Conservation (phyloP, 1,140 invertebrate genomes). For the Drosophila lacertosa region DNA sequence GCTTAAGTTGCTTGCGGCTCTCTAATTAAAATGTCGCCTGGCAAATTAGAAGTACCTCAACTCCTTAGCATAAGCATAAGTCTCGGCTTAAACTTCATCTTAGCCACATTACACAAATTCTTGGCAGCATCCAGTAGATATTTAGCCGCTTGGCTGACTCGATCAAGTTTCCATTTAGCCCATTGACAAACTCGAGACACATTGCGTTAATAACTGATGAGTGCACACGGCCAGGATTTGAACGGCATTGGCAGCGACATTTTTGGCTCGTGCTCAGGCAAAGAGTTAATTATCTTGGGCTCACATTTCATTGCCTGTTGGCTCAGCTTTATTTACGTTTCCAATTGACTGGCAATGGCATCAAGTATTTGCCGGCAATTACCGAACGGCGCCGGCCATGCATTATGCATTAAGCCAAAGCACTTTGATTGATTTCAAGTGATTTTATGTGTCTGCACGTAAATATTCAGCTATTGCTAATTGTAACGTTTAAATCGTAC, state of each 20-base stretch:
- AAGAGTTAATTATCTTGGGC: conserved; percentile 34
- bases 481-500: background rate
- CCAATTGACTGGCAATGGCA: background rate
- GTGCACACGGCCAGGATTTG: conserved; percentile 19
- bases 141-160: conserved; percentile 25
- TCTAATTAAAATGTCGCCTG: conserved; percentile 42
- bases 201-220: conserved; percentile 47
- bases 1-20: conserved; percentile 16
- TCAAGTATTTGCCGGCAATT: background rate
- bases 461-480: background rate
- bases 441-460: conserved; percentile 4
- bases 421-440: conserved; percentile 8
- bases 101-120: conserved; percentile 28
- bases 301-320: conserved; percentile 32
- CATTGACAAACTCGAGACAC: conserved; percentile 42
- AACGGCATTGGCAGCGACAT: background rate
- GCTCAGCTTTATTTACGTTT: conserved; percentile 3
- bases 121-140: conserved; percentile 5
- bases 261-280: conserved; percentile 35
- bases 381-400: background rate
- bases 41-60: conserved; percentile 16
- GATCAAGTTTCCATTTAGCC: conserved; percentile 32
- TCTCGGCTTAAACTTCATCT: conserved; percentile 19
- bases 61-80: conserved; percentile 33
- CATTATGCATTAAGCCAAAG: background rate